Percentiles rank a stretch among this genome's conserved stretches.
These are phyloP conservation scores for Valencia hispanica DNA, from an alignment of 2,797 vertebrate genomes.

Conservation along the genomic window DNA sequence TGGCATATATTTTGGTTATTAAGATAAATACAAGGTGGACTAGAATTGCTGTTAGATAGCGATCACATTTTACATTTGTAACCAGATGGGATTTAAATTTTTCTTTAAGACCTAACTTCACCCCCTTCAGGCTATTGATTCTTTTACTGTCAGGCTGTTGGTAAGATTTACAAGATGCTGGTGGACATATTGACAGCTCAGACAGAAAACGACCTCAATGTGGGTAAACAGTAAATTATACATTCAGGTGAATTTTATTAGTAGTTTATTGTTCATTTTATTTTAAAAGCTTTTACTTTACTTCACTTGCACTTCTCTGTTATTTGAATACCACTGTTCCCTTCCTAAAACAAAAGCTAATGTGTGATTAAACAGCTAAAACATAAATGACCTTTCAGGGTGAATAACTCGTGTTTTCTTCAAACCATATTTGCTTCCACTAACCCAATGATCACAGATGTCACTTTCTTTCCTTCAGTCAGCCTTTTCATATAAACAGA, in stretches of 20 bases:
- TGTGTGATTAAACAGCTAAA: constrained; percentile 8
- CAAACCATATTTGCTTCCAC: background rate
- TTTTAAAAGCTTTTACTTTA: constrained; percentile 5
- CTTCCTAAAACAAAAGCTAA: constrained; percentile 1
- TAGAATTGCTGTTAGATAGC: constrained; percentile 16
- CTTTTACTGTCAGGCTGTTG: constrained; percentile 1
- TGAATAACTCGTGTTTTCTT: background rate
- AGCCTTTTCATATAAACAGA: background rate
- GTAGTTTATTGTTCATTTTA: constrained; percentile 3
- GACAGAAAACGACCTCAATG: constrained; percentile 6
- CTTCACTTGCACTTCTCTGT: background rate
- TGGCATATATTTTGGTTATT: background rate
- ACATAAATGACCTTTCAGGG: background rate
- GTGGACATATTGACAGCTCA: background rate
- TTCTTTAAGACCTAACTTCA: constrained; percentile 13
- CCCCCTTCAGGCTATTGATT: constrained; percentile 10
- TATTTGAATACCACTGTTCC: constrained; percentile 2
- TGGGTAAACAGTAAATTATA: background rate
- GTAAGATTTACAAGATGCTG: constrained; percentile 17
- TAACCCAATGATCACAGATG: constrained; percentile 1
- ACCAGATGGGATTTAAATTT: constrained; percentile 7
- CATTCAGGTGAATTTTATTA: constrained; percentile 2
- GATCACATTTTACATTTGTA: constrained; percentile 44
- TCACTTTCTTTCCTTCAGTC: constrained; percentile 6
- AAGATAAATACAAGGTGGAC: constrained; percentile 4